Conservation (phyloP, 2,797 vertebrate genomes). For the Rhinella marina region DNA sequence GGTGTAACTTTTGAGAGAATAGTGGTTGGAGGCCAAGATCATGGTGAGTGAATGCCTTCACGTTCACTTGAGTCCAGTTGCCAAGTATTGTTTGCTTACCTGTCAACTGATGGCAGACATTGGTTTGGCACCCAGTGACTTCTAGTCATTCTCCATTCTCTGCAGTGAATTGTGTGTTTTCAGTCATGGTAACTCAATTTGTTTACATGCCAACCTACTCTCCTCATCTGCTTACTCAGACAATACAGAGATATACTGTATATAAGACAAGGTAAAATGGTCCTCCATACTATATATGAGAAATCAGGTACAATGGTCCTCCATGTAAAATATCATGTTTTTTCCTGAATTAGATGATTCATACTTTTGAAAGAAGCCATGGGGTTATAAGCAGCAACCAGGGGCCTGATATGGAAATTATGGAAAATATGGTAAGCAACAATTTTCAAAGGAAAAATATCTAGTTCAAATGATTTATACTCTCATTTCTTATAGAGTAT, state of each 20-base stretch:
- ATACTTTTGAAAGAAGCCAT: slow-evolving; percentile 26
- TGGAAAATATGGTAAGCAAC: slow-evolving; percentile 53
- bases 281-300: background rate
- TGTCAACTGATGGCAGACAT: background rate
- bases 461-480: background rate
- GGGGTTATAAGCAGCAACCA: background rate
- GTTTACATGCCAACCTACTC: background rate
- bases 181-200: slow-evolving; percentile 1
- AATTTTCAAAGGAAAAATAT: background rate
- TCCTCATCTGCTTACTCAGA: background rate
- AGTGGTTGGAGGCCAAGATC: background rate
- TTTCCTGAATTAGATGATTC: slow-evolving; percentile 26
- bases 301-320: background rate
- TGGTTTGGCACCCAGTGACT: background rate
- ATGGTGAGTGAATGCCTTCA: background rate
- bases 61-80: background rate
- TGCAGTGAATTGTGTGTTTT: background rate
- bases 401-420: slow-evolving; percentile 43
- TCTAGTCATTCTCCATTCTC: background rate
- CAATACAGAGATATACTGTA: background rate
- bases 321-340: slow-evolving; percentile 4
- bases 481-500: no score
- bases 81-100: slow-evolving; percentile 12
- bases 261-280: no score
- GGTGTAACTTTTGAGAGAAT: background rate